Conservation (phyloP, 2,113 vertebrate species). For the Ophthalmolycus amberensis region DNA sequence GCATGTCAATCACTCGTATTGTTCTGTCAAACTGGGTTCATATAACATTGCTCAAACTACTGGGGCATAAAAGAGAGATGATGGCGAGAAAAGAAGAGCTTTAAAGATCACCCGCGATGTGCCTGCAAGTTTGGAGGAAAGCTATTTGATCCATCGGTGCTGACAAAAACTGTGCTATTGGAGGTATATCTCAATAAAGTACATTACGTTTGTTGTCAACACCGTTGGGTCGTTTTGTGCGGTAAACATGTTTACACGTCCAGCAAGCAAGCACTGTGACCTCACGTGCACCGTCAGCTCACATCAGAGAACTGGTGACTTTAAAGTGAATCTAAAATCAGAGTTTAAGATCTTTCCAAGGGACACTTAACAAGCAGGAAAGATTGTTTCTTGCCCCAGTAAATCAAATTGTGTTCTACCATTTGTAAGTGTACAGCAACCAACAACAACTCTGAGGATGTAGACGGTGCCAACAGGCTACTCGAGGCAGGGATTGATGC, state of each 20-base stretch:
- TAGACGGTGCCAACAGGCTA: conserved; percentile 26
- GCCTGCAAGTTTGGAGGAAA: conserved; percentile 11
- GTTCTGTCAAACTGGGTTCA: conserved; percentile 56
- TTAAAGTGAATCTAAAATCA: neutral
- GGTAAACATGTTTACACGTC: neutral
- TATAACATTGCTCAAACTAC: conserved; percentile 50
- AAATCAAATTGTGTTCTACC: neutral
- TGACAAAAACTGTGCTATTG: neutral
- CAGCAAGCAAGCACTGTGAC: neutral
- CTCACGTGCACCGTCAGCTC: neutral
- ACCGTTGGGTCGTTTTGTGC: neutral
- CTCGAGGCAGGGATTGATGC: conserved; percentile 17
- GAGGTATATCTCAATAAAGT: neutral
- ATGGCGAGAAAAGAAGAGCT: conserved; percentile 16
- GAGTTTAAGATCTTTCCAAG: neutral
- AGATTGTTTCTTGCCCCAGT: neutral
- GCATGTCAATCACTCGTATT: conserved; percentile 55
- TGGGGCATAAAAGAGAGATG: conserved; percentile 37
- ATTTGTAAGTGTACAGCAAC: conserved; percentile 11
- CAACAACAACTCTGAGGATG: neutral
- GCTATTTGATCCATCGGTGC: conserved; percentile 8
- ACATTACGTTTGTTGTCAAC: neutral
- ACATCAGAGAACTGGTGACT: accelerated
- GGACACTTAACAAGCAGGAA: neutral
- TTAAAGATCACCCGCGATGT: neutral